Percentiles rank a stretch among this genome's conserved stretches.
phyloP scores from a whole-genome alignment of 2,888 invertebrate genomes.

The Hoplodrina ambigua region DNA sequence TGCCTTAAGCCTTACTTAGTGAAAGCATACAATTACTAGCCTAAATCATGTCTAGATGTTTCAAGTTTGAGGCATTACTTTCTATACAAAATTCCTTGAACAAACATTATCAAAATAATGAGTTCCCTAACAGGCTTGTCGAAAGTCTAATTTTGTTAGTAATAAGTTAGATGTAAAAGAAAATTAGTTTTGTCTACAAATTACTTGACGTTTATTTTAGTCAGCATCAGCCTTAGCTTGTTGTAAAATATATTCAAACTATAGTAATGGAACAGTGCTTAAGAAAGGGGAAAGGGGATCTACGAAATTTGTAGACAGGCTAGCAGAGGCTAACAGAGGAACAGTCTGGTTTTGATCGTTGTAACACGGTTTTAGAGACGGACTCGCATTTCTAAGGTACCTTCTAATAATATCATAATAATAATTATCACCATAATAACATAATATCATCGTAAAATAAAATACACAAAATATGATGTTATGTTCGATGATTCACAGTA shows the following conservation, averaged over 20 bases:
- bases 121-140: slow-evolving; percentile 36
- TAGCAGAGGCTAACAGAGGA: slow-evolving; percentile 75
- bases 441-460: no score
- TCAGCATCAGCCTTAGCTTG: slow-evolving; percentile 41
- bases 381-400: no score
- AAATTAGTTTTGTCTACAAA: slow-evolving; percentile 60
- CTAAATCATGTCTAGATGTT: slow-evolving; percentile 9
- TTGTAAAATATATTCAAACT: slow-evolving; percentile 53
- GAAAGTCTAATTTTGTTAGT: slow-evolving; percentile 40
- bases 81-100: slow-evolving; percentile 23
- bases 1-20: neutral
- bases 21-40: slow-evolving; percentile 24
- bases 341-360: slow-evolving; percentile 69
- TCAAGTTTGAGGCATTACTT: slow-evolving; percentile 7
- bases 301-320: slow-evolving; percentile 80
- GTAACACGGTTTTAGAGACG: slow-evolving; percentile 25
- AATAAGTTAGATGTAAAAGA: slow-evolving; percentile 51
- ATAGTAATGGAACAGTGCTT: slow-evolving; percentile 78
- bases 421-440: no score
- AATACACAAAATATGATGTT: no score
- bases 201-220: slow-evolving; percentile 55
- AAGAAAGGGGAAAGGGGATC: slow-evolving; percentile 81
- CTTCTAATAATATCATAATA: no score
- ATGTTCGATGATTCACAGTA: no score
- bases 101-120: slow-evolving; percentile 48